Evolutionary conservation across 2,888 invertebrate genomes (phyloP).

Genomic region (Amphipoea oculea): DNA sequence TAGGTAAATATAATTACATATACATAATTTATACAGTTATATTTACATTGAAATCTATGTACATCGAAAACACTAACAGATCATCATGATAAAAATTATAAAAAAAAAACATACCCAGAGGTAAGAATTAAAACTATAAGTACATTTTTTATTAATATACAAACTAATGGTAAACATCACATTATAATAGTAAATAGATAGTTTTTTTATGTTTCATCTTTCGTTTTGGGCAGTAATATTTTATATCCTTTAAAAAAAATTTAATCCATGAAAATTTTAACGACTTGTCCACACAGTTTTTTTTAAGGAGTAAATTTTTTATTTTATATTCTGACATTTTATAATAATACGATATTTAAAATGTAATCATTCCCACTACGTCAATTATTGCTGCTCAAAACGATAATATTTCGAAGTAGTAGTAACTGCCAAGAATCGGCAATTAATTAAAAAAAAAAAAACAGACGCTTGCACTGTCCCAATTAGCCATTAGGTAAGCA

Average conservation of each 20-base stretch:
- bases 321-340: no score
- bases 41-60: conserved; percentile 78
- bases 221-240: conserved; percentile 37
- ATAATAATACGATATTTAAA: background rate
- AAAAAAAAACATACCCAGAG: conserved; percentile 64
- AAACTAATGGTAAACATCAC: conserved; percentile 86
- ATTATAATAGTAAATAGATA: conserved; percentile 59
- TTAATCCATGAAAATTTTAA: background rate
- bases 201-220: conserved; percentile 16
- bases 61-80: conserved; percentile 82
- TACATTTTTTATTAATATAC: conserved; percentile 63
- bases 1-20: conserved; percentile 66
- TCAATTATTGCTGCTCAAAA: conserved; percentile 46
- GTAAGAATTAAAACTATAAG: conserved; percentile 65
- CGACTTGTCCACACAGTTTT: background rate
- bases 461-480: conserved; percentile 29
- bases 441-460: conserved; percentile 8
- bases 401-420: conserved; percentile 10
- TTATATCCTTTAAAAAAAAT: background rate
- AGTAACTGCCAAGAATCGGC: background rate
- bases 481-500: conserved; percentile 4
- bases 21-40: conserved; percentile 79
- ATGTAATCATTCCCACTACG: background rate
- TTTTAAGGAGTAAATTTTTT: background rate
- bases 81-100: conserved; percentile 77